phyloP scores from a whole-genome alignment of 2,888 invertebrate genomes.

The Apodemia mormo region DNA sequence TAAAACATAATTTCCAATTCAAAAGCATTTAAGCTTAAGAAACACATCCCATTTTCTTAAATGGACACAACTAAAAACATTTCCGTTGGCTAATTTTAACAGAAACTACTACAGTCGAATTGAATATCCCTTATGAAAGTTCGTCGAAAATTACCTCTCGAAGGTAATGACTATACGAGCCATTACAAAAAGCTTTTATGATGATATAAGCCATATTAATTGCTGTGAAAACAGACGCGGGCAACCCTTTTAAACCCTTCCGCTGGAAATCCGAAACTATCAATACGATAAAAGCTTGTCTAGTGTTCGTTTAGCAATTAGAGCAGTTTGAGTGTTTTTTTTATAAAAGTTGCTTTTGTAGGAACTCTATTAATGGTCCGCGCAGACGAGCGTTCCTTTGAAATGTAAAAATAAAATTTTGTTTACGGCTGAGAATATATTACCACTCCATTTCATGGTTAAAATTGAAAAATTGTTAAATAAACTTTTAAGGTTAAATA shows the following conservation, averaged over 20 bases:
- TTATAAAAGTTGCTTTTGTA: slow-evolving; percentile 27
- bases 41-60: neutral
- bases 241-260: slow-evolving; percentile 51
- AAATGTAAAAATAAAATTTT: neutral
- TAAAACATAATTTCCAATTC: neutral
- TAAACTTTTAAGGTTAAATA: no score
- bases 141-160: neutral
- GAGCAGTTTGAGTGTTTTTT: slow-evolving; percentile 31
- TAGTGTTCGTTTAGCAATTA: slow-evolving; percentile 58
- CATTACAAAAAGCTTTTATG: neutral
- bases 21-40: neutral
- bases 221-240: slow-evolving; percentile 34
- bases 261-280: slow-evolving; percentile 62
- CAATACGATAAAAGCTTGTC: slow-evolving; percentile 53
- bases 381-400: slow-evolving; percentile 24
- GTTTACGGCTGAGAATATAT: no score
- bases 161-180: neutral
- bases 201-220: slow-evolving; percentile 38
- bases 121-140: neutral
- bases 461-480: no score
- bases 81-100: neutral
- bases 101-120: neutral
- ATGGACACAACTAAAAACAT: neutral
- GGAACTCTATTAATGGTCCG: neutral
- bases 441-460: no score